Evolutionary conservation across 2,888 invertebrate genomes (phyloP).

Genomic region (Perdita meconis): DNA sequence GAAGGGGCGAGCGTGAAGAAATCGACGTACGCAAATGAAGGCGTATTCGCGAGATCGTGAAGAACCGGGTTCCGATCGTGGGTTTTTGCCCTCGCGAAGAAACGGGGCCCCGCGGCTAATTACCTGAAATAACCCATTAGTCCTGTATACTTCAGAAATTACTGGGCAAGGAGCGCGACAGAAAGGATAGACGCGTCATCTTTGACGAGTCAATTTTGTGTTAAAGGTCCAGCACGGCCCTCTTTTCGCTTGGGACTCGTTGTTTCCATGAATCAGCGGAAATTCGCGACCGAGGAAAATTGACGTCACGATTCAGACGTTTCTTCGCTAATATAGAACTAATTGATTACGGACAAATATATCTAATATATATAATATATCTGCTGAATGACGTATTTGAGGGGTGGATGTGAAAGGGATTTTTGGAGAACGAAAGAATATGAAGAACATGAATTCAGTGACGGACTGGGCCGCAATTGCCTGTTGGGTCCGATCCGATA

Average conservation of each 20-base stretch:
- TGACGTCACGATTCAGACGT: conserved; percentile 14
- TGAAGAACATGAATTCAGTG: too few relatives aligned
- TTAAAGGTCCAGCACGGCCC: conserved; percentile 37
- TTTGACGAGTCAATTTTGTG: conserved; percentile 81
- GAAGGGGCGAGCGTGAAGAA: conserved; percentile 46
- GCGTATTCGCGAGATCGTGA: conserved; percentile 53
- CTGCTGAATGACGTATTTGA: not conserved
- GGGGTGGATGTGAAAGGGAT: conserved; percentile 2
- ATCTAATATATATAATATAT: too few relatives aligned
- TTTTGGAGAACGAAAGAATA: too few relatives aligned
- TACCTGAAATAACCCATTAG: conserved; percentile 82
- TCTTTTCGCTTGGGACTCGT: conserved; percentile 49
- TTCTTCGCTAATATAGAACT: not conserved
- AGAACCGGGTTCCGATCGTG: conserved; percentile 6
- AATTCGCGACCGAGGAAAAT: conserved; percentile 71
- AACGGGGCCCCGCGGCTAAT: conserved; percentile 74
- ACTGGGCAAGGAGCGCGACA: conserved; percentile 66
- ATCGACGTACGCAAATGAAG: conserved; percentile 66
- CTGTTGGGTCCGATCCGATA: too few relatives aligned
- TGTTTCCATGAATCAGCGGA: conserved; percentile 82
- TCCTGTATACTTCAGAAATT: conserved; percentile 78
- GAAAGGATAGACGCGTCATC: conserved; percentile 73
- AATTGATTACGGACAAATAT: conserved; percentile 43
- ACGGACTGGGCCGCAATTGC: too few relatives aligned
- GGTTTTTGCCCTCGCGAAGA: conserved; percentile 54